Percentiles rank a stretch among this genome's conserved stretches.
Conservation (phyloP, 2,888 invertebrate species). For the Conops quadrifasciatus region DNA sequence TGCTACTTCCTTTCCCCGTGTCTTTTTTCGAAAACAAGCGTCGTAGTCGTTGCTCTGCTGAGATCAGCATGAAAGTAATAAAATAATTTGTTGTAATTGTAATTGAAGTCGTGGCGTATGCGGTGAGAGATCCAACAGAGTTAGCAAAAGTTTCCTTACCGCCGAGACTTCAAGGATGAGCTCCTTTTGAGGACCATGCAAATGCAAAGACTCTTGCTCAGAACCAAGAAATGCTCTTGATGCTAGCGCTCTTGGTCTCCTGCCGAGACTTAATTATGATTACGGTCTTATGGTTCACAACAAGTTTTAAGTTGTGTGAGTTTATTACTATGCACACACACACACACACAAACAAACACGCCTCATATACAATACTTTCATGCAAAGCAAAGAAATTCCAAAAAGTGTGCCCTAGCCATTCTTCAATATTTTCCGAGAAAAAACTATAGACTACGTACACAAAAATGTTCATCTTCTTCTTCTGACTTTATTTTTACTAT, state of each 20-base stretch:
- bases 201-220: no score
- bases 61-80: background rate
- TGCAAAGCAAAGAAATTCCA: no score
- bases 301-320: no score
- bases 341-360: slow-evolving; percentile 2
- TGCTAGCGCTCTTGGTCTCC: background rate
- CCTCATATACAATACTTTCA: background rate
- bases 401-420: no score
- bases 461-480: background rate
- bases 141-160: background rate
- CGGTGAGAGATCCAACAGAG: background rate
- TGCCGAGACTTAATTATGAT: background rate
- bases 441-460: no score
- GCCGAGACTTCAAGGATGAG: background rate
- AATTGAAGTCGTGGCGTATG: background rate
- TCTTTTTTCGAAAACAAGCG: no score
- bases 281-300: background rate
- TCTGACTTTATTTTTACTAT: background rate
- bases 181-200: background rate
- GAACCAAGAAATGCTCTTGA: background rate
- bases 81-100: slow-evolving; percentile 1
- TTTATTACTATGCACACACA: background rate
- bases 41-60: no score
- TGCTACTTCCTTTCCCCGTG: background rate
- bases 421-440: no score